phyloP scores from a whole-genome alignment of 2,888 invertebrate genomes.

The Acrocyrtus sp. region DNA sequence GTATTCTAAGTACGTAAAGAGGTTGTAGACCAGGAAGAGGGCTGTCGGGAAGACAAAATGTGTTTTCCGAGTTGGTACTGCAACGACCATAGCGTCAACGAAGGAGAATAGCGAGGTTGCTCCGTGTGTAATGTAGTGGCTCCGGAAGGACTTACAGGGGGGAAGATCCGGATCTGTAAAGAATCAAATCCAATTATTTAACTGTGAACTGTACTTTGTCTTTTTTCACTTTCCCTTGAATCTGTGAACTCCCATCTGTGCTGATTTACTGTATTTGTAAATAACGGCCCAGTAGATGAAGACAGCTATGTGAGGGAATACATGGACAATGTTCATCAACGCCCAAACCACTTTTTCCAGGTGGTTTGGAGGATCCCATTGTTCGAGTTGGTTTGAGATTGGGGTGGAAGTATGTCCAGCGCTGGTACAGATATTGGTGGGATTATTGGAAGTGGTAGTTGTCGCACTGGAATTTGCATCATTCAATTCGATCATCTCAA shows the following conservation, averaged over 20 bases:
- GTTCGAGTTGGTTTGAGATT: too few species aligned
- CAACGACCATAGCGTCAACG: constrained; percentile 39
- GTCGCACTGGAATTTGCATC: too few species aligned
- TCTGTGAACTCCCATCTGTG: too few species aligned
- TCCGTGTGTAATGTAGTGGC: constrained; percentile 50
- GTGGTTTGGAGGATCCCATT: constrained; percentile 4
- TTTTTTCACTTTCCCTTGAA: too few species aligned
- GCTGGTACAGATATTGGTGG: too few species aligned
- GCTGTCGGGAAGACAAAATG: constrained; percentile 39
- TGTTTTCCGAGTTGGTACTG: constrained; percentile 34
- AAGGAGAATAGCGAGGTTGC: constrained; percentile 37
- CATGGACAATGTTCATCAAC: constrained; percentile 40
- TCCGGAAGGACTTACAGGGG: constrained; percentile 34
- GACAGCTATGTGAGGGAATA: constrained; percentile 42
- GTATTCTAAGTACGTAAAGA: constrained; percentile 34
- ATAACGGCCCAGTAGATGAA: constrained; percentile 50
- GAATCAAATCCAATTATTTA: too few species aligned
- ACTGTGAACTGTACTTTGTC: too few species aligned
- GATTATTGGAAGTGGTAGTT: too few species aligned
- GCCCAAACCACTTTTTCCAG: constrained; percentile 45
- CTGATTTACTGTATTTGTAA: constrained; percentile 47
- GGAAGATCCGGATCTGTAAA: constrained; percentile 35
- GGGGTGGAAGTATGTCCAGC: too few species aligned
- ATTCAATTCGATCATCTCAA: too few species aligned
- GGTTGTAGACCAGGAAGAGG: constrained; percentile 21